Evolutionary conservation across 2,888 invertebrate species (phyloP).

Genomic region (Myopa tessellatipennis): DNA sequence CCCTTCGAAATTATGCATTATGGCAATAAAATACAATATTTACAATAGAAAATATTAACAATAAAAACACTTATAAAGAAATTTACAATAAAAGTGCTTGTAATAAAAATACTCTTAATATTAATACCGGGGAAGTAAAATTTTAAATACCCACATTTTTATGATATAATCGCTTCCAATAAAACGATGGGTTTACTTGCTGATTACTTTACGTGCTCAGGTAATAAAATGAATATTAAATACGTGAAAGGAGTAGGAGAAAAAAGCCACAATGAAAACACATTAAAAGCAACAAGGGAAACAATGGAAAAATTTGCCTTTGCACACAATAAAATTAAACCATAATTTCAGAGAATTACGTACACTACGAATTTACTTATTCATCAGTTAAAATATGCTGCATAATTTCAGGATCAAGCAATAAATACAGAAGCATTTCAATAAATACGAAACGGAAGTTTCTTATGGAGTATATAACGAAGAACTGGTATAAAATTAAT

Average conservation of each 20-base stretch:
- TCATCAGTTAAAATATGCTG: background rate
- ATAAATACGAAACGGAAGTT: background rate
- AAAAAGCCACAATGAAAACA: background rate
- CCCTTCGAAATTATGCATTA: too few relatives aligned
- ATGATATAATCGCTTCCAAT: background rate
- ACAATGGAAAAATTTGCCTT: background rate
- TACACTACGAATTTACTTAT: background rate
- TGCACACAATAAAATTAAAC: background rate
- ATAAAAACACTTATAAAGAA: too few relatives aligned
- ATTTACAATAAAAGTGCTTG: too few relatives aligned
- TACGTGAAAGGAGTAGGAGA: background rate
- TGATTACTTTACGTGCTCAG: background rate
- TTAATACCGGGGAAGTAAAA: background rate
- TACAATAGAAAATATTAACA: too few relatives aligned
- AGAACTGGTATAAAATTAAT: too few relatives aligned
- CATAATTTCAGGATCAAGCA: slow-evolving; percentile 6
- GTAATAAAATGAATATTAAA: background rate
- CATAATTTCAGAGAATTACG: background rate
- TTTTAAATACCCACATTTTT: background rate
- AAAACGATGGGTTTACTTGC: background rate
- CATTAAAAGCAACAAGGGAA: too few relatives aligned
- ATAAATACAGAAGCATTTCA: background rate
- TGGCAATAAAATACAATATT: too few relatives aligned
- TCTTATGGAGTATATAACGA: too few relatives aligned
- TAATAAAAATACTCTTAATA: too few relatives aligned